A percentile compares a stretch with the other conserved stretches of the same genome.
Evolutionary conservation across 2,888 invertebrate species (phyloP).

Genomic region (Serripes groenlandicus): DNA sequence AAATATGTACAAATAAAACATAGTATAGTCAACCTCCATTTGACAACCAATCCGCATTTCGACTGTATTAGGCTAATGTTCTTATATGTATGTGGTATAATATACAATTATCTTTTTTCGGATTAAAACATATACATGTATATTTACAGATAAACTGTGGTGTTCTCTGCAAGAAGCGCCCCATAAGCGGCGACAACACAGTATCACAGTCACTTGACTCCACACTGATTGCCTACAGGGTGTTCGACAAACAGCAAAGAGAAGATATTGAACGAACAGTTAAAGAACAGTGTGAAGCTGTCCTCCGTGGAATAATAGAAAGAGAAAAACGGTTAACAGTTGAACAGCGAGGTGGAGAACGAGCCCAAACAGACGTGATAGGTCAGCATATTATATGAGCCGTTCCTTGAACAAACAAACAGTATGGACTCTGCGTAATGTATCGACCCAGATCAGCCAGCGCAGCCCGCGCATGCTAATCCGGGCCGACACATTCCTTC

Average conservation of each 20-base stretch:
- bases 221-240: constrained; percentile 59
- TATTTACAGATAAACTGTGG: constrained; percentile 21
- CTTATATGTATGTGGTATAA: too few species aligned
- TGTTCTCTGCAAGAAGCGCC: constrained; percentile 4
- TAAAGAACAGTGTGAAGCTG: constrained; percentile 43
- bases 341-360: constrained; percentile 51
- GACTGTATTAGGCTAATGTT: too few species aligned
- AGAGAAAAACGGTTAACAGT: constrained; percentile 57
- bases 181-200: constrained; percentile 71
- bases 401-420: background rate
- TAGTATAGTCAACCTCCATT: too few species aligned
- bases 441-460: too few species aligned
- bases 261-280: constrained; percentile 20
- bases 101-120: too few species aligned
- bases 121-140: too few species aligned
- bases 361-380: constrained; percentile 72
- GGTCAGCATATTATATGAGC: constrained; percentile 62
- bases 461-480: too few species aligned
- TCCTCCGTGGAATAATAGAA: constrained; percentile 56
- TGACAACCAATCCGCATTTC: too few species aligned
- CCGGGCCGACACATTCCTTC: too few species aligned
- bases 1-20: too few species aligned
- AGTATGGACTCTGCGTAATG: too few species aligned
- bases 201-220: constrained; percentile 63
- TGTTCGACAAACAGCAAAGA: constrained; percentile 32